A percentile compares a stretch with the other conserved stretches of the same genome.
These are phyloP conservation scores for Haliclystus octoradiatus DNA, from an alignment of 30 jellyfish, hydroid and myxozoan genomes.

Conservation along the genomic window DNA sequence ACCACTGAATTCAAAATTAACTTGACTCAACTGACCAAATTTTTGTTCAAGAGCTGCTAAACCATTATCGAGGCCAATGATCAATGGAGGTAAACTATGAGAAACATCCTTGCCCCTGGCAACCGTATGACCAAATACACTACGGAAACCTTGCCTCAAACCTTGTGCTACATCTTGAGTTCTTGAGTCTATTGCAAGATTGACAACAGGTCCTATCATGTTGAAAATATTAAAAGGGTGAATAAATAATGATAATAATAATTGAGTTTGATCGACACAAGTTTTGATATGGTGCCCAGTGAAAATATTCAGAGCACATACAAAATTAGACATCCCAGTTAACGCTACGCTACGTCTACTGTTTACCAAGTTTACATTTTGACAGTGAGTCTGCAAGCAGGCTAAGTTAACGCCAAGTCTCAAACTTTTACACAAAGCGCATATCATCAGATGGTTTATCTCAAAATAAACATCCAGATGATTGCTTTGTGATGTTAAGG, in stretches of 20 bases:
- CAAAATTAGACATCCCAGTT: too few species aligned
- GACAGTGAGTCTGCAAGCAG: too few species aligned
- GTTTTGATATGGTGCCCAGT: too few species aligned
- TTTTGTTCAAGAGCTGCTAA: constrained; percentile 31
- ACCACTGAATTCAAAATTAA: constrained; percentile 36
- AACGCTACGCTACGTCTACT: too few species aligned
- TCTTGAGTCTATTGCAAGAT: constrained; percentile 55
- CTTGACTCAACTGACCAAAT: constrained; percentile 21
- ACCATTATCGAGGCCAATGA: constrained; percentile 58
- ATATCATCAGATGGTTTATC: too few species aligned
- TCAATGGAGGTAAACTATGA: constrained; percentile 34
- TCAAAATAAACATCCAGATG: too few species aligned
- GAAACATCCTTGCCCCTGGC: constrained; percentile 38
- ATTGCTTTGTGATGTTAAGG: too few species aligned
- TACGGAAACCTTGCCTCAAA: constrained; percentile 60
- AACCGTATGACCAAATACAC: constrained; percentile 58
- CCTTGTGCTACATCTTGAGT: constrained; percentile 38
- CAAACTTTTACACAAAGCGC: too few species aligned
- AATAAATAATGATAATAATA: background rate
- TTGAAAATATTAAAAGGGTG: background rate
- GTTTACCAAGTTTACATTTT: too few species aligned
- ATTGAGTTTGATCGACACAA: too few species aligned
- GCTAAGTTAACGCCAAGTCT: too few species aligned
- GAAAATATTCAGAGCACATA: too few species aligned
- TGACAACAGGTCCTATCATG: constrained; percentile 48